Conservation (phyloP, 2,888 invertebrate genomes). For the Amiota minor region DNA sequence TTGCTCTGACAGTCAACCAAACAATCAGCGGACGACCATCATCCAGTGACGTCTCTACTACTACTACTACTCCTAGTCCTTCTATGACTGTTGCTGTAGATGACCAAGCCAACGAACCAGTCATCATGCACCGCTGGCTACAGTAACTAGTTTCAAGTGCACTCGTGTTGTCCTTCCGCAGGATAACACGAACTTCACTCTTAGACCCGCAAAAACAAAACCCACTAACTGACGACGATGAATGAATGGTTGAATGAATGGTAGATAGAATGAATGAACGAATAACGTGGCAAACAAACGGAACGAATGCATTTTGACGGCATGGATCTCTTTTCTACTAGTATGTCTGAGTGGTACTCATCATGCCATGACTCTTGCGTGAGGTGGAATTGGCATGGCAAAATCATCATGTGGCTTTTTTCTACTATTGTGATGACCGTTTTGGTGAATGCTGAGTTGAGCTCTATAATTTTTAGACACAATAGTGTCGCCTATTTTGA, state of each 20-base stretch:
- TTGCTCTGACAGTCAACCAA: neutral
- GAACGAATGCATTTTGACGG: slow-evolving; percentile 9
- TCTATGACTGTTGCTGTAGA: neutral
- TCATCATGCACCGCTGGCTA: slow-evolving; percentile 42
- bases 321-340: neutral
- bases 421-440: slow-evolving; percentile 7
- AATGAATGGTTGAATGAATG: neutral
- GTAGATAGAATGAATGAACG: neutral
- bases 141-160: slow-evolving; percentile 57
- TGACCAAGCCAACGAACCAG: slow-evolving; percentile 7
- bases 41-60: neutral
- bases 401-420: neutral
- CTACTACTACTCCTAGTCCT: neutral
- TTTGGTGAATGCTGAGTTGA: neutral
- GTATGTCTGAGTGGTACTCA: neutral
- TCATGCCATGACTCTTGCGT: no score
- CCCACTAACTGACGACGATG: neutral
- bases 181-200: neutral
- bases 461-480: slow-evolving; percentile 3
- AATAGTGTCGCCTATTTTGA: neutral
- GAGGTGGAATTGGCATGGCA: no score
- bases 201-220: neutral
- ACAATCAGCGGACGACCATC: neutral
- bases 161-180: slow-evolving; percentile 42
- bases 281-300: slow-evolving; percentile 1